phyloP scores from a whole-genome alignment of 2,113 vertebrate genomes.

The Zosterops pallidus region DNA sequence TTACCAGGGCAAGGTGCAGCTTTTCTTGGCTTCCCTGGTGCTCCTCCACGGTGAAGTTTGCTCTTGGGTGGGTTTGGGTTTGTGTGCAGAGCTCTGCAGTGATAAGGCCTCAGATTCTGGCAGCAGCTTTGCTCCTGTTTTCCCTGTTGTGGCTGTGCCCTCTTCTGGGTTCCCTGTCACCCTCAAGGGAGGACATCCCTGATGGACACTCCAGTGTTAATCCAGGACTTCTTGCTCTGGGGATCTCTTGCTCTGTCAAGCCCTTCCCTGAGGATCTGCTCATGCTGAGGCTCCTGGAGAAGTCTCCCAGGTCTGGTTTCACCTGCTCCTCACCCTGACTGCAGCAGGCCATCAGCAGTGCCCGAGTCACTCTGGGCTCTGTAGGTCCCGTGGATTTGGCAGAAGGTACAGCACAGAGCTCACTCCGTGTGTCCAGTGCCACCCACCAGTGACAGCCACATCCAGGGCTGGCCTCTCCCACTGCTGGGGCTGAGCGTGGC shows the following conservation, averaged over 20 bases:
- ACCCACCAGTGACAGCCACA: neutral
- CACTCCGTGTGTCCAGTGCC: fast-evolving
- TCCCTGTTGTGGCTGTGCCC: neutral
- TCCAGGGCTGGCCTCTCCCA: neutral
- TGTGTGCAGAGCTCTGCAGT: neutral
- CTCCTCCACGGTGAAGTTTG: neutral
- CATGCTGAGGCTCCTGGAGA: neutral
- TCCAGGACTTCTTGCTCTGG: neutral
- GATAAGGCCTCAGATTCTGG: fast-evolving
- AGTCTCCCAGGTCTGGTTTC: neutral
- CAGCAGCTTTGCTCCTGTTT: neutral
- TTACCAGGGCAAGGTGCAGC: neutral
- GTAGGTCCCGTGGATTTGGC: fast-evolving
- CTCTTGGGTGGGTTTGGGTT: fast-evolving
- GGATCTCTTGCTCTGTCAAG: neutral
- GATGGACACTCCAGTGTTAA: neutral
- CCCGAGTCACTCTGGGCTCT: neutral
- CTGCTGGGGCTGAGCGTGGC: neutral
- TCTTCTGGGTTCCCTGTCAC: neutral
- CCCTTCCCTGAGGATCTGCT: neutral
- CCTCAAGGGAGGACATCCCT: fast-evolving
- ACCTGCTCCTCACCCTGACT: neutral
- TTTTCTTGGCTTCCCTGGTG: neutral
- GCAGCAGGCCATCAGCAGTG: neutral
- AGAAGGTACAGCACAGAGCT: neutral